phyloP scores from a whole-genome alignment of 2,888 invertebrate genomes.

The Gasteruption jaculator region DNA sequence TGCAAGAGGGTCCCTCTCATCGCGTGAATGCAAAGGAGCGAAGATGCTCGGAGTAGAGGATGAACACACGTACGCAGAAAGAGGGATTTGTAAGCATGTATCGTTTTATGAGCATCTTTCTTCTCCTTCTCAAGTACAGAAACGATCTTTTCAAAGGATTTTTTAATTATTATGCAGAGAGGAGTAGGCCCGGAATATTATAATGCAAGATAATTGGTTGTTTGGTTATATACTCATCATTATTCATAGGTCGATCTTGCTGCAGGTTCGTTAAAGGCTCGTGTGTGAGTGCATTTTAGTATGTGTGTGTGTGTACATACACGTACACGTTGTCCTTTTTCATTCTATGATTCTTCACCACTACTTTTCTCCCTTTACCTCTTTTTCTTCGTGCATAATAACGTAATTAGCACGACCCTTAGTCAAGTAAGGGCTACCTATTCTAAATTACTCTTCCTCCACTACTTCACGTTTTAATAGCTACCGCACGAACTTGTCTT shows the following conservation, averaged over 20 bases:
- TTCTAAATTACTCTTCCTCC: slow-evolving; percentile 21
- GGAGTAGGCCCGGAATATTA: slow-evolving; percentile 17
- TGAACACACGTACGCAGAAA: no score
- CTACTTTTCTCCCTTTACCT: slow-evolving; percentile 12
- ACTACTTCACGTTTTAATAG: slow-evolving; percentile 35
- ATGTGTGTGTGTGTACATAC: no score
- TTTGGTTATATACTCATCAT: slow-evolving; percentile 40
- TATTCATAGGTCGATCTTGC: slow-evolving; percentile 41
- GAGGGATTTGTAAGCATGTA: no score
- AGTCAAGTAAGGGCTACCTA: slow-evolving; percentile 24
- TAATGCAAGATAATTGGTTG: slow-evolving; percentile 35
- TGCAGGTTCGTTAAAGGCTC: slow-evolving; percentile 40
- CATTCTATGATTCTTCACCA: slow-evolving; percentile 12
- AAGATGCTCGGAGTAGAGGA: no score
- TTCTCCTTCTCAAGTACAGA: no score
- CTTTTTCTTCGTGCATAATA: slow-evolving; percentile 39
- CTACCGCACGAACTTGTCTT: slow-evolving; percentile 30
- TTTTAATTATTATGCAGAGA: slow-evolving; percentile 36
- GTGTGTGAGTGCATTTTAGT: no score
- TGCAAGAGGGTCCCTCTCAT: no score
- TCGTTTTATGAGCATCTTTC: no score
- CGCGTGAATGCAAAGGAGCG: no score
- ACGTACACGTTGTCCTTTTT: no score
- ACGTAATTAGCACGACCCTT: slow-evolving; percentile 44
- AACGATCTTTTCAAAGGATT: no score